Evolutionary conservation across 2,113 vertebrate genomes (phyloP).

Genomic region (Tyto alba): DNA sequence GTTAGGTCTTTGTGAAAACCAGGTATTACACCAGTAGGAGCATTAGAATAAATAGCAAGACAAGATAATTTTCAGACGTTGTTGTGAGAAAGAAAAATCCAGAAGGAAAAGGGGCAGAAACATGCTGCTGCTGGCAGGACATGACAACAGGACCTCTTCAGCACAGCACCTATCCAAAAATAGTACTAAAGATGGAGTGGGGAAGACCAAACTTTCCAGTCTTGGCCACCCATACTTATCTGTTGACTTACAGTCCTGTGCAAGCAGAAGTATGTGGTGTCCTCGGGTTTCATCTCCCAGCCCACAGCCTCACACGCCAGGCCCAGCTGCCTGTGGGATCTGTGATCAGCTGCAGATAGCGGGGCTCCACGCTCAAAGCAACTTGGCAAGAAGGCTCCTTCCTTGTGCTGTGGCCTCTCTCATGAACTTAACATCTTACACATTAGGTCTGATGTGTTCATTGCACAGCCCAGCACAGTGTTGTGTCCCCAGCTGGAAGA

Average conservation of each 20-base stretch:
- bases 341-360: neutral
- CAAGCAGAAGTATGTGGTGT: neutral
- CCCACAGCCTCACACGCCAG: neutral
- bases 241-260: neutral
- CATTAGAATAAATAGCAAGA: neutral
- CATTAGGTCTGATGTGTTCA: neutral
- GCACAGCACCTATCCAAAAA: neutral
- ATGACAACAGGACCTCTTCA: neutral
- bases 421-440: rapidly evolving
- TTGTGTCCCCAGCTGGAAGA: neutral
- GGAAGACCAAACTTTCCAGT: neutral
- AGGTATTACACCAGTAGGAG: neutral
- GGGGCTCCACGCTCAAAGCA: rapidly evolving
- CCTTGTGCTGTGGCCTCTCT: neutral
- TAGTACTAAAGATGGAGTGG: neutral
- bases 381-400: neutral
- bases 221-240: neutral
- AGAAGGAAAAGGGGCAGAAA: neutral
- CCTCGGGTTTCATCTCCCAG: neutral
- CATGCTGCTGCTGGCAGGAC: neutral
- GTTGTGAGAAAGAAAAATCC: neutral
- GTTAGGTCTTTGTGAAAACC: neutral
- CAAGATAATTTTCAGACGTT: neutral
- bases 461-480: neutral
- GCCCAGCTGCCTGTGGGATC: neutral